Percentiles rank a stretch among this genome's conserved stretches.
These are phyloP conservation scores for Sebastes diaconus DNA, from an alignment of 2,797 vertebrate genomes.

Conservation along the genomic window DNA sequence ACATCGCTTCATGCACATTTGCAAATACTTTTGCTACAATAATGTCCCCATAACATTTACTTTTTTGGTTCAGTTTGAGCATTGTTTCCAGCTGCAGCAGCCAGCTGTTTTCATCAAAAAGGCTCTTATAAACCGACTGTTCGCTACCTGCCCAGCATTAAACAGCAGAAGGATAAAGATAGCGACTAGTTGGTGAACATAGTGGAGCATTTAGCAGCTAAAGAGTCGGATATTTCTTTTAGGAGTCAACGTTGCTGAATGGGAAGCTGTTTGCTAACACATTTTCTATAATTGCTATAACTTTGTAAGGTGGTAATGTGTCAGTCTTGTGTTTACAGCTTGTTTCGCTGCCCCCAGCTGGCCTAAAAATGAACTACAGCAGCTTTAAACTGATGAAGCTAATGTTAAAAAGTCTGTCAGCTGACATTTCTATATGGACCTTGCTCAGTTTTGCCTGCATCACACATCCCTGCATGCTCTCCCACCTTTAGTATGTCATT, in stretches of 20 bases:
- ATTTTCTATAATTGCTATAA: neutral
- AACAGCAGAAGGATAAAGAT: neutral
- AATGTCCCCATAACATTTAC: neutral
- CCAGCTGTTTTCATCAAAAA: neutral
- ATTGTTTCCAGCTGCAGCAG: neutral
- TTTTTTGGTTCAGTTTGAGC: neutral
- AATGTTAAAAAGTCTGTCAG: neutral
- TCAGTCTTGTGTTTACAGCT: neutral
- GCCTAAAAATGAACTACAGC: neutral
- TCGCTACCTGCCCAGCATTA: neutral
- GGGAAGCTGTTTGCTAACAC: no score
- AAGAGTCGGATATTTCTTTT: neutral
- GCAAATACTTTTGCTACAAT: no score
- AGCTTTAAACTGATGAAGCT: neutral
- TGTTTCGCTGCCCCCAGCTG: neutral
- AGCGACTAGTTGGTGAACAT: neutral
- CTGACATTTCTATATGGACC: neutral
- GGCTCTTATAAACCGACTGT: neutral
- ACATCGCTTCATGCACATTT: no score
- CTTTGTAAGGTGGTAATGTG: fast-evolving
- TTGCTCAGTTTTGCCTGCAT: neutral
- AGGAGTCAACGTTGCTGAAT: neutral
- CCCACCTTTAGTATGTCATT: neutral
- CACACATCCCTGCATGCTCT: neutral
- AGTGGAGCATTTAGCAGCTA: neutral